Percentiles rank a stretch among this genome's conserved stretches.
phyloP scores from a whole-genome alignment of 1,140 invertebrate species.

The Coptotermes formosanus region DNA sequence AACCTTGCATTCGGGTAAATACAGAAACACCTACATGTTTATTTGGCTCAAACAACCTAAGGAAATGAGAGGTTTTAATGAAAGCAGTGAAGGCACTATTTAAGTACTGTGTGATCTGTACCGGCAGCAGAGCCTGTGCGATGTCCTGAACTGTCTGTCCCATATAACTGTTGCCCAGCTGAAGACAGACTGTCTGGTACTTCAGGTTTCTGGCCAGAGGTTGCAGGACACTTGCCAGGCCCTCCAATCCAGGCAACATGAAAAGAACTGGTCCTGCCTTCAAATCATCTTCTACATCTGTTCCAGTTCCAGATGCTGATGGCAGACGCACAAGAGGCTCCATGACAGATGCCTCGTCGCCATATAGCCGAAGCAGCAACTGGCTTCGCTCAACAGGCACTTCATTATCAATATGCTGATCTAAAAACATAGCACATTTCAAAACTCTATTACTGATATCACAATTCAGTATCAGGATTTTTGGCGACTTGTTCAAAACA shows the following conservation, averaged over 20 bases:
- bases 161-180: conserved; percentile 52
- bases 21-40: too few species aligned
- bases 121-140: neutral
- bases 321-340: conserved; percentile 51
- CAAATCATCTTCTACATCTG: conserved; percentile 44
- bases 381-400: neutral
- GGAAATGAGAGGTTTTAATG: too few species aligned
- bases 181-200: conserved; percentile 65
- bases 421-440: neutral
- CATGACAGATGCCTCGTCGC: conserved; percentile 51
- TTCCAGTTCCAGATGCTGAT: conserved; percentile 42
- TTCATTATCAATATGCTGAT: neutral
- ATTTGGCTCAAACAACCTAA: too few species aligned
- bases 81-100: too few species aligned
- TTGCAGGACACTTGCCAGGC: conserved; percentile 60
- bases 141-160: neutral
- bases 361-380: conserved; percentile 53
- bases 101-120: neutral
- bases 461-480: too few species aligned
- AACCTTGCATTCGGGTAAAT: too few species aligned
- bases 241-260: conserved; percentile 80
- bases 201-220: conserved; percentile 58
- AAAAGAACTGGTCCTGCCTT: conserved; percentile 54
- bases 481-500: too few species aligned
- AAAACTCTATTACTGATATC: too few species aligned